Conservation (phyloP, 2,888 invertebrate genomes). For the Cyclophora punctaria region DNA sequence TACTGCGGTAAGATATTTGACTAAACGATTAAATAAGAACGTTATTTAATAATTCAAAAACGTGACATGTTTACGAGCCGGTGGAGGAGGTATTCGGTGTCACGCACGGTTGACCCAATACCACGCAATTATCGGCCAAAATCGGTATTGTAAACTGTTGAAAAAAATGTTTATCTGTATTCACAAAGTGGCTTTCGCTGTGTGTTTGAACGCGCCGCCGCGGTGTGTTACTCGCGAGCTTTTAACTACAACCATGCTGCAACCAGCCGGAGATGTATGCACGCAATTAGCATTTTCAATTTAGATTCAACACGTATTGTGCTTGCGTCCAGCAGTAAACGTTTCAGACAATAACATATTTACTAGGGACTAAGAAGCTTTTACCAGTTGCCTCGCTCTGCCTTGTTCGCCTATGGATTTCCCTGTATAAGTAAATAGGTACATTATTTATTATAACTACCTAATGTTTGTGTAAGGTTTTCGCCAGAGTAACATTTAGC, state of each 20-base stretch:
- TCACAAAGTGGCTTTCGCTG: conserved; percentile 33
- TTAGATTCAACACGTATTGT: conserved; percentile 3
- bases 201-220: conserved; percentile 31
- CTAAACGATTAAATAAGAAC: too few relatives aligned
- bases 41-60: too few relatives aligned
- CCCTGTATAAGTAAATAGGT: too few relatives aligned
- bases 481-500: too few relatives aligned
- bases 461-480: too few relatives aligned
- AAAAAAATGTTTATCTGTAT: conserved; percentile 30
- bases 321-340: too few relatives aligned
- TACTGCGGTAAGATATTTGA: too few relatives aligned
- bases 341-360: too few relatives aligned
- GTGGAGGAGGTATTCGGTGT: conserved; percentile 4
- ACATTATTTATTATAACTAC: too few relatives aligned
- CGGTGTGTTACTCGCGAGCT: conserved; percentile 13
- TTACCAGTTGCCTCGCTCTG: too few relatives aligned
- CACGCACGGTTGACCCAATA: conserved; percentile 29
- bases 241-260: conserved; percentile 6
- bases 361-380: too few relatives aligned
- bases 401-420: too few relatives aligned
- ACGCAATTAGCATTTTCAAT: conserved; percentile 24
- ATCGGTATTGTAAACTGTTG: conserved; percentile 28
- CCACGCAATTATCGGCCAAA: conserved; percentile 40
- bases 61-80: conserved; percentile 2
- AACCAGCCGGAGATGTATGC: conserved; percentile 15